Evolutionary conservation across 2,888 invertebrate genomes (phyloP), one percentile per base, ranked within the genome.

Genomic region (Drosophila birchii): DNA sequence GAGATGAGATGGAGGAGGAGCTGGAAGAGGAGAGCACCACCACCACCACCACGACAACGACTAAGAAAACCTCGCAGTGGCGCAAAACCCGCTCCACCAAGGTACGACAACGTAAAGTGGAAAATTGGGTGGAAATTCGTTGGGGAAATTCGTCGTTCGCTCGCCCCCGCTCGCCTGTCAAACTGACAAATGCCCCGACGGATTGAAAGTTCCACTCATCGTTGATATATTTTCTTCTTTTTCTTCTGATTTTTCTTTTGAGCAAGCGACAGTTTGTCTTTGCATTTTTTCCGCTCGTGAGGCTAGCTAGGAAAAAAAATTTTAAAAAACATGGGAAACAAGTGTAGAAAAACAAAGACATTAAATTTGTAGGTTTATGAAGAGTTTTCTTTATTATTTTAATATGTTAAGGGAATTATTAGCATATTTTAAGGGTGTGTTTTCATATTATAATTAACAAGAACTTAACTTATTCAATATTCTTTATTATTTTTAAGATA

Each of bases 41-140:
- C 66, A 76, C 67, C 67, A 86, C 88, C 44, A 83, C 85, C 45
- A 90, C 82, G 32, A 86, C 83, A 41, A 87, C 86, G 29, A 80
- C 85, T 59, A 89, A 84, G 66, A 82, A 83, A 69, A 80, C 89
- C 75, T 89, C 91, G 51, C 86, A 90, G 76, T 91, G 91, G 91
- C 90, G 76, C 72, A 91, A 90, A 78, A 91, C 80, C 63, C 85
- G 85, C 72, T 80, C 89, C 71, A 87, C 90, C 67, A 86, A 86
- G 86, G 86, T 86, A 78, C 47, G 75, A 38, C 89, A 81, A 77
- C 47, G 75, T 43, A 53, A 38, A 55, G 39, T 39, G 18, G 45
- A 34, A 34, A 49, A 49, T 29, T n/a, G 62, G 39, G 45, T 38
- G 29, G 45, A 38, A 53, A 53, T 53, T 53, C 51, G 51, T 53